Conservation (phyloP, 2,888 invertebrate genomes). For the Gastracanthus pulcherrimus region DNA sequence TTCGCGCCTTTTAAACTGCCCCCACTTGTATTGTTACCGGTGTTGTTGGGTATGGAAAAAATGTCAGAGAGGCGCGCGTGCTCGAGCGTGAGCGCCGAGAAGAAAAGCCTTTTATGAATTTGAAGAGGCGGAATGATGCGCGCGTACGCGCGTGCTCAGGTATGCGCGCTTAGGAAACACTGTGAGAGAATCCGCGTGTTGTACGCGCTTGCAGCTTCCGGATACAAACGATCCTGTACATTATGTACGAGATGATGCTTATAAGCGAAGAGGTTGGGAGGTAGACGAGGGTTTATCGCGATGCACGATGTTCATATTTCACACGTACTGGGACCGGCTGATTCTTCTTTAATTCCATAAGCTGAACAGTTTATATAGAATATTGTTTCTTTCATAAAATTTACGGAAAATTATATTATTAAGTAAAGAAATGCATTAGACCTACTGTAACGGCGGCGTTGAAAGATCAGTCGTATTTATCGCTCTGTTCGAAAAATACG, state of each 20-base stretch:
- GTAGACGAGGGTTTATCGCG: constrained; percentile 41
- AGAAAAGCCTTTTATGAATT: neutral
- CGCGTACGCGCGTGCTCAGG: neutral
- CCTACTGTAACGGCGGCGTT: no score
- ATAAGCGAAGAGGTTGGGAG: no score
- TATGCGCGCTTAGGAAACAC: neutral
- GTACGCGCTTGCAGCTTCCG: neutral
- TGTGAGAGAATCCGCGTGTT: constrained; percentile 5
- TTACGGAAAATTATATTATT: no score
- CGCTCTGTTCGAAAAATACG: no score
- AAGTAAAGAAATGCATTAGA: no score
- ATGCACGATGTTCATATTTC: constrained; percentile 49
- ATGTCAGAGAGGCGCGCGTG: neutral
- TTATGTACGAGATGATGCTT: neutral
- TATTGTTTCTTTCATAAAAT: neutral
- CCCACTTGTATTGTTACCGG: constrained; percentile 7
- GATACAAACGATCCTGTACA: neutral
- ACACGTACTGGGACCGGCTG: constrained; percentile 36
- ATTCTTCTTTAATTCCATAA: constrained; percentile 29
- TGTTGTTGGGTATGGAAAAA: constrained; percentile 18
- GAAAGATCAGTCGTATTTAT: no score
- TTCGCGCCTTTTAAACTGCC: constrained; percentile 43
- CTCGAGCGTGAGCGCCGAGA: neutral
- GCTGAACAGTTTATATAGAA: neutral
- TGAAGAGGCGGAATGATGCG: neutral